Evolutionary conservation across 2,113 vertebrate genomes (phyloP).

Genomic region (Nestor notabilis): DNA sequence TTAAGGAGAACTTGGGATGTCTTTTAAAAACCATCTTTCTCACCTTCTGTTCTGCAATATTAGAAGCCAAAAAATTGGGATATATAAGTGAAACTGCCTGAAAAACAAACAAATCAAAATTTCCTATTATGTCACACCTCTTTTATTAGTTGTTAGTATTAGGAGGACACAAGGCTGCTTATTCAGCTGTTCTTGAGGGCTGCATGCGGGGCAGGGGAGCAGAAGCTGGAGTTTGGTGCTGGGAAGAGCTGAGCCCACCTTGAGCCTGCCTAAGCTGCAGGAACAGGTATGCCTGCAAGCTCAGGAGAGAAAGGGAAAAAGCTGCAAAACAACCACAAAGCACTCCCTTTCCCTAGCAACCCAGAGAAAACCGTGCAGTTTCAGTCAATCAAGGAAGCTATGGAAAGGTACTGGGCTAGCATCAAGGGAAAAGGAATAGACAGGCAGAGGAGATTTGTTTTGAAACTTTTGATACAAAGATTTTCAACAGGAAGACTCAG

Average conservation of each 20-base stretch:
- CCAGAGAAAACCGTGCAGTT: neutral
- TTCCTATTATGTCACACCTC: too few species aligned
- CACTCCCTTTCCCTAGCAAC: neutral
- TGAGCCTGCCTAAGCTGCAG: neutral
- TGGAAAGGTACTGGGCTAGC: neutral
- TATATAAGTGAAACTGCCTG: neutral
- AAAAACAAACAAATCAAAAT: too few species aligned
- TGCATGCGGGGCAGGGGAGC: accelerated
- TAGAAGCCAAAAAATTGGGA: neutral
- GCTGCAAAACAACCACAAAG: neutral
- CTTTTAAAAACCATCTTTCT: neutral
- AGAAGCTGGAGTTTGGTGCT: neutral
- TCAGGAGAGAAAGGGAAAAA: neutral
- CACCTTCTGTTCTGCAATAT: neutral
- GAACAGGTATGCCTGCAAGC: neutral
- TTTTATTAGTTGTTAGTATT: neutral
- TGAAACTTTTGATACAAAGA: neutral
- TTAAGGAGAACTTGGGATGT: neutral
- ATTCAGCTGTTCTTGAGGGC: accelerated
- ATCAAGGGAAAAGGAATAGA: neutral
- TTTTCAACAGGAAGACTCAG: neutral
- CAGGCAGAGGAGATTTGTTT: neutral
- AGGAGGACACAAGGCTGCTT: neutral
- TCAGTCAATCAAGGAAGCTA: neutral
- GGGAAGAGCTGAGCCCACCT: neutral